Conservation (phyloP, 1,140 invertebrate genomes). For the Mya arenaria region DNA sequence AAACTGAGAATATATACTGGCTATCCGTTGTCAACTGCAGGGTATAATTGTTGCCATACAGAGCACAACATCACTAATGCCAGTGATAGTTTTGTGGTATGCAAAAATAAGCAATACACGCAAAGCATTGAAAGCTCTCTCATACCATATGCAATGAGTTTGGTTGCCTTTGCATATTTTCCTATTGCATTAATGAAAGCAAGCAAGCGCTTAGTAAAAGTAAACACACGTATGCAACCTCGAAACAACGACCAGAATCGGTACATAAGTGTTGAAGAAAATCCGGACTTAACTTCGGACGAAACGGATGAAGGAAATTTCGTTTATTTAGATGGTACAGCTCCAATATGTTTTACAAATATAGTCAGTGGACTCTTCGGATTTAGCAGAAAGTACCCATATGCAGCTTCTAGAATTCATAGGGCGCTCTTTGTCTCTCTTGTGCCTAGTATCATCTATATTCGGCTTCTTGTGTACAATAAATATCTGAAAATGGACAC, state of each 20-base stretch:
- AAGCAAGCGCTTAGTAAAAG: neutral
- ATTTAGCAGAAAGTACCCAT: conserved; percentile 11
- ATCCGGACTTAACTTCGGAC: neutral
- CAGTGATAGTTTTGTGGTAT: neutral
- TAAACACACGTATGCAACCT: neutral
- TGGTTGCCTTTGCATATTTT: conserved; percentile 31
- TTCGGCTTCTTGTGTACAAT: conserved; percentile 15
- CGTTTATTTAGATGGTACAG: conserved; percentile 26
- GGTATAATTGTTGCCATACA: conserved; percentile 31
- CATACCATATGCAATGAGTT: conserved; percentile 16
- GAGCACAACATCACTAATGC: neutral
- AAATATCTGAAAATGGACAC: conserved; percentile 3
- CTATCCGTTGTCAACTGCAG: conserved; percentile 6
- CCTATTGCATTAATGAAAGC: conserved; percentile 10
- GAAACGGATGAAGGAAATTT: neutral
- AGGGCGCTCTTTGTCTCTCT: conserved; percentile 4
- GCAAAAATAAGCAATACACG: neutral
- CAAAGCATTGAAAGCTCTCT: neutral
- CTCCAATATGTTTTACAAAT: conserved; percentile 23
- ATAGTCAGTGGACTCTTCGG: conserved; percentile 27
- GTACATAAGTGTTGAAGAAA: neutral
- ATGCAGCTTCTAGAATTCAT: conserved; percentile 17
- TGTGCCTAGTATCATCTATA: conserved; percentile 17
- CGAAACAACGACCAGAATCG: neutral
- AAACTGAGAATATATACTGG: conserved; percentile 20